Evolutionary conservation across 2,113 vertebrate genomes (phyloP).

Genomic region (Poecile atricapillus): DNA sequence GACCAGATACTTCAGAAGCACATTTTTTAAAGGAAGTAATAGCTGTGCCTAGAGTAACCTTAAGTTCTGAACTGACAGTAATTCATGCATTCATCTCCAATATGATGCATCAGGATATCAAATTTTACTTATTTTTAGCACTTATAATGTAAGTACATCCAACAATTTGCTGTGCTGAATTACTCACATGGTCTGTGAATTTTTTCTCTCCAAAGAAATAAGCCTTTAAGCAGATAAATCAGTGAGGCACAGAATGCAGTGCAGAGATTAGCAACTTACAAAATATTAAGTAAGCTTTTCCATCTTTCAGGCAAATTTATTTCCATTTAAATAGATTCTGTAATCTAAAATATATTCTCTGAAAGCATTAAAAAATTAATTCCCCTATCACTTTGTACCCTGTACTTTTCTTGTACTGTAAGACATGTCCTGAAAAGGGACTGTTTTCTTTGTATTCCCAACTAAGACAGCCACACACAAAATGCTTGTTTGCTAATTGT

Average conservation of each 20-base stretch:
- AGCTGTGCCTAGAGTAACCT: background rate
- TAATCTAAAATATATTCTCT: background rate
- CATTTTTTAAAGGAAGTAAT: background rate
- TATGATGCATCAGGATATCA: background rate
- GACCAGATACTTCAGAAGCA: background rate
- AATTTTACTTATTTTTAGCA: background rate
- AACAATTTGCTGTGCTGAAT: background rate
- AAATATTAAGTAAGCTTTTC: background rate
- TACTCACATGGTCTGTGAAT: background rate
- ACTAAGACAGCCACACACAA: background rate
- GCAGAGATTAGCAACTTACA: background rate
- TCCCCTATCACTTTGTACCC: background rate
- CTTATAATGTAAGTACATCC: background rate
- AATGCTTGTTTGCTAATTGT: background rate
- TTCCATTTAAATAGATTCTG: background rate
- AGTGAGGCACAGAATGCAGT: background rate
- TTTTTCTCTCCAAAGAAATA: background rate
- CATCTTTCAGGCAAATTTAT: background rate
- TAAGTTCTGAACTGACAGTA: background rate
- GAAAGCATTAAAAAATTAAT: background rate
- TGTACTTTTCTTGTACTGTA: background rate
- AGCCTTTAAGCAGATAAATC: background rate
- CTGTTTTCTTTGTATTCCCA: background rate
- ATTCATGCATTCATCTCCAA: background rate
- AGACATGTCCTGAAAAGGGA: background rate